Evolutionary conservation across 2,888 invertebrate species (phyloP).

Genomic region (Diplolepis rosae): DNA sequence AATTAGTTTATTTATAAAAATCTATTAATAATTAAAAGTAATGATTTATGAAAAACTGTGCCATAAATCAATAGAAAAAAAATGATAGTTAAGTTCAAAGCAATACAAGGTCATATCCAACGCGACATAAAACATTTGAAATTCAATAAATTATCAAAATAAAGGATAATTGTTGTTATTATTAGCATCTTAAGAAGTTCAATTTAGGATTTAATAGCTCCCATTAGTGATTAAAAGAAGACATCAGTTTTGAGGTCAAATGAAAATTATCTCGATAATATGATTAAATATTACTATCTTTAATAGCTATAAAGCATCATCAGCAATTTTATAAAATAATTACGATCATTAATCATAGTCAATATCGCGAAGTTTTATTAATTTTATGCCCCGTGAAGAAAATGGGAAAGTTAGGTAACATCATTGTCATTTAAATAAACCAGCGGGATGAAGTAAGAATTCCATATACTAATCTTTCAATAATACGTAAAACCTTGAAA

Average conservation of each 20-base stretch:
- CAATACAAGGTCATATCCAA: conserved; percentile 7
- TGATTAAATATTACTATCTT: background rate
- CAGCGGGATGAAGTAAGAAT: conserved; percentile 3
- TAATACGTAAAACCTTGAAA: conserved; percentile 24
- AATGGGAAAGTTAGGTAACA: conserved; percentile 8
- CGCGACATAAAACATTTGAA: background rate
- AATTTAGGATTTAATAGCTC: background rate
- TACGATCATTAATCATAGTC: conserved; percentile 19
- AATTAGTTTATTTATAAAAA: too few species aligned
- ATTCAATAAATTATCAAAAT: conserved; percentile 8
- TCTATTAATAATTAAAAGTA: too few species aligned
- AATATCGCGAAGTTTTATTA: background rate
- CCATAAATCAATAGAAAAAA: too few species aligned
- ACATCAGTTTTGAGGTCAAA: background rate
- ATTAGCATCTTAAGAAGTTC: background rate
- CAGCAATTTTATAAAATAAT: conserved; percentile 21
- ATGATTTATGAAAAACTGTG: background rate
- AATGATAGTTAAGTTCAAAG: too few species aligned
- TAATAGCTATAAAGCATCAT: conserved; percentile 2
- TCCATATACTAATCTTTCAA: conserved; percentile 18
- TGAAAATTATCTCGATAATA: conserved; percentile 20
- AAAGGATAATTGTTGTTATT: background rate
- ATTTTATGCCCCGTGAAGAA: background rate
- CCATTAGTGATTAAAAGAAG: conserved; percentile 19
- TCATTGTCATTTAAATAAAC: conserved; percentile 16